Conservation (phyloP, 2,888 invertebrate species). For the Apeira syringaria region DNA sequence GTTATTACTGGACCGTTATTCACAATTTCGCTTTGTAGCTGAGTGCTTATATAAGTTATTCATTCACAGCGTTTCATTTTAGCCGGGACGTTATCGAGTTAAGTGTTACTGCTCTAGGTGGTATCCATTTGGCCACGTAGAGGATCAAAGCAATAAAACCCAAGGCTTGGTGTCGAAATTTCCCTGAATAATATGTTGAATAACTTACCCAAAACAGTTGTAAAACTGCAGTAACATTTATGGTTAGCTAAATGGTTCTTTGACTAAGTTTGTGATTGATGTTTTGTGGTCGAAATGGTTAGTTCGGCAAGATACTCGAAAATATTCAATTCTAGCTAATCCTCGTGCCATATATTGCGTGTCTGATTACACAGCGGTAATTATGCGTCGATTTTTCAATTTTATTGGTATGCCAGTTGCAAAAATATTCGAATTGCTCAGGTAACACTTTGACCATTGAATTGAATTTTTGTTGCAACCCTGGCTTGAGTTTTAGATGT, state of each 20-base stretch:
- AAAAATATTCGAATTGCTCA: too few species aligned
- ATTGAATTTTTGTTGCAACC: too few species aligned
- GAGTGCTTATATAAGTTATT: slow-evolving; percentile 22
- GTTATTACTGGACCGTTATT: slow-evolving; percentile 4
- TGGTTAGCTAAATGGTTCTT: slow-evolving; percentile 11
- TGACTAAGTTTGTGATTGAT: slow-evolving; percentile 2
- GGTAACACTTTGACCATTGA: too few species aligned
- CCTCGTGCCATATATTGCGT: too few species aligned
- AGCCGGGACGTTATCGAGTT: slow-evolving; percentile 22
- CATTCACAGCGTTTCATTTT: slow-evolving; percentile 23
- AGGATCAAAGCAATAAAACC: slow-evolving; percentile 17
- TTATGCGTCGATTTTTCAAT: too few species aligned
- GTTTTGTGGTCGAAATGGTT: too few species aligned
- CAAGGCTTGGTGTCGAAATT: slow-evolving; percentile 8
- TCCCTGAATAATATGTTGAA: slow-evolving; percentile 9
- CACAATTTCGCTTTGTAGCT: slow-evolving; percentile 8
- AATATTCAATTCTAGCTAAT: too few species aligned
- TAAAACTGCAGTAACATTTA: slow-evolving; percentile 19
- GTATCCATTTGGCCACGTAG: slow-evolving; percentile 13
- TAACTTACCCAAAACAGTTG: slow-evolving; percentile 13
- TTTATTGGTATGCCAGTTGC: too few species aligned
- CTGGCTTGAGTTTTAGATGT: too few species aligned
- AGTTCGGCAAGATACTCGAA: too few species aligned
- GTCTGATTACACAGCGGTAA: too few species aligned
- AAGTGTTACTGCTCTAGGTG: slow-evolving; percentile 22